Conservation (phyloP, 2,888 invertebrate genomes). For the Slavum lentiscoides region DNA sequence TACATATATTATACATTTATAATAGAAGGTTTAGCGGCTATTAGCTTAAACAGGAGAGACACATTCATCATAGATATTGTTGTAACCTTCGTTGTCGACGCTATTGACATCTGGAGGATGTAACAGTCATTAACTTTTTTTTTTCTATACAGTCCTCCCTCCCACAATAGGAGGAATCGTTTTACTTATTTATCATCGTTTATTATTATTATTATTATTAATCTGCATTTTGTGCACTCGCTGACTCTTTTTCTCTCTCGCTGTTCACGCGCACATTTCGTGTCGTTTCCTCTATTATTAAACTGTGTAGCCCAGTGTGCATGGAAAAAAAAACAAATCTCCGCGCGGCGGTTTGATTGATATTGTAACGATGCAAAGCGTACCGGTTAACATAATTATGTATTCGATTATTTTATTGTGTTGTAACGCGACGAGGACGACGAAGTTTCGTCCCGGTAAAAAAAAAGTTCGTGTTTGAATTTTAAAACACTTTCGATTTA, state of each 20-base stretch:
- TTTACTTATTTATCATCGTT: background rate
- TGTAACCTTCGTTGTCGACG: background rate
- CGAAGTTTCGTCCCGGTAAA: background rate
- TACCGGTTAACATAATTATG: background rate
- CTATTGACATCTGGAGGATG: slow-evolving; percentile 21
- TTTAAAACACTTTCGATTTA: slow-evolving; percentile 11
- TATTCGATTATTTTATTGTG: slow-evolving; percentile 4
- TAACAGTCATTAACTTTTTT: background rate
- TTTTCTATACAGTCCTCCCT: background rate
- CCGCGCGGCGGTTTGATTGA: too few relatives aligned
- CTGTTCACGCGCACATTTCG: background rate
- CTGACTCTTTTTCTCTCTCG: background rate
- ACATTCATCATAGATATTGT: background rate
- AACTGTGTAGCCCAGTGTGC: too few relatives aligned
- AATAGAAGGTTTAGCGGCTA: background rate
- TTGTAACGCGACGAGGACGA: background rate
- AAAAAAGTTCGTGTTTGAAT: slow-evolving; percentile 27
- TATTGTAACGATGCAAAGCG: too few relatives aligned
- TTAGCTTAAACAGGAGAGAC: background rate
- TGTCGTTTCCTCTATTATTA: background rate
- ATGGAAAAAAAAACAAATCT: too few relatives aligned
- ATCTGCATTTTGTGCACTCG: too few relatives aligned
- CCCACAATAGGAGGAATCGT: background rate
- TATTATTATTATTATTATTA: background rate
- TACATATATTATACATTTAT: too few relatives aligned